Base-by-base conservation (phyloP, 2,113 vertebrate species). In the Numida meleagris region DNA sequence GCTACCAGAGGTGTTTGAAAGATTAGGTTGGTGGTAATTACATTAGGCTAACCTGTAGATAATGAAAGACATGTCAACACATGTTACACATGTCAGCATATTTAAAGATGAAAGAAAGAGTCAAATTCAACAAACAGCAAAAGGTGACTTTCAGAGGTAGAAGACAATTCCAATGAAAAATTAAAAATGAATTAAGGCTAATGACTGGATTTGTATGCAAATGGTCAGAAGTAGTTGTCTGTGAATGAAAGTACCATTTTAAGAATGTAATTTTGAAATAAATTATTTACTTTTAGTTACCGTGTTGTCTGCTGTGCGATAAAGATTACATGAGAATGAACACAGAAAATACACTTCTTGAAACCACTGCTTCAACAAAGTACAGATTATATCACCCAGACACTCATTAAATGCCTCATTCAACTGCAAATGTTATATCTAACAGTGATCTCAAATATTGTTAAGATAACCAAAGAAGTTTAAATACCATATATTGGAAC, bases 371-470 rank as follows among this genome's bases (percentile, higher is more conserved):
- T 93, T 94, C 61, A 86, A 94, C 67, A 31, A 40, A 85, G 53
- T 90, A 93, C 12, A 4, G 53, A 95, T 53, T 93, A 50, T 82
- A 90, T 95, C 92, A 92, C 50, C 82, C 81, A 89, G 82, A 43
- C 45, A 89, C 83, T 93, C 0, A 0, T 91, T 77, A 95, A 94
- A 95, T 95, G 87, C 95, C 85, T 92, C 82, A 93, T 95, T 97
- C 94, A 78, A 29, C 66, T 91, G 82, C 63, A 93, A 33, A 82
- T 93, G 57, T 88, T 94, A 84, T 77, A 66, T 93, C 83, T 83
- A 91, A 79, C 82, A 82, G 65, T 71, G 40, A 66, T 27, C 80
- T 95, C 93, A 77, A 90, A 94, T 3, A 7, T 77, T 79, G 81
- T 62, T 71, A 92, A 63, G 86, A 67, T 88, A 95, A 92, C 94